phyloP scores from a whole-genome alignment of 1,140 invertebrate species.

The Potamilus streckersoni region DNA sequence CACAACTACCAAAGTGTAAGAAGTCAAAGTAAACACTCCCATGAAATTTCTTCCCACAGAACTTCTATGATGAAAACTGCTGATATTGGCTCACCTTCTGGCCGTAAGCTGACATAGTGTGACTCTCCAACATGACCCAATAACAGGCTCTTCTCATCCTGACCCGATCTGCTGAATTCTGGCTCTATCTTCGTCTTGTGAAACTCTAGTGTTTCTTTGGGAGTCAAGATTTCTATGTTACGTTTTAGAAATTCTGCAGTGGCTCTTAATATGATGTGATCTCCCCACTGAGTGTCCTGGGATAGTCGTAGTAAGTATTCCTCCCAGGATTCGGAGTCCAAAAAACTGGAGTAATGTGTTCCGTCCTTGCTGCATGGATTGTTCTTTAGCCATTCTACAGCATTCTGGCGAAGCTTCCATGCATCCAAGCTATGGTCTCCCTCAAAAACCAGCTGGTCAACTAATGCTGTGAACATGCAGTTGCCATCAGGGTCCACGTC shows the following conservation, averaged over 20 bases:
- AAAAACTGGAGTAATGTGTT: slow-evolving; percentile 26
- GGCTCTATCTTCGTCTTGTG: slow-evolving; percentile 19
- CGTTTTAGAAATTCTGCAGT: slow-evolving; percentile 12
- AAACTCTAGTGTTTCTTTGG: slow-evolving; percentile 16
- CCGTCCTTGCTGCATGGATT: slow-evolving; percentile 30
- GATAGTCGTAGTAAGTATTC: slow-evolving; percentile 24
- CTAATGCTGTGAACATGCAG: slow-evolving; percentile 36
- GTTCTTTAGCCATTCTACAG: slow-evolving; percentile 7
- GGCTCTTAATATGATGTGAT: slow-evolving; percentile 31
- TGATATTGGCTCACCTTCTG: neutral
- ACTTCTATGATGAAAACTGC: too few species aligned
- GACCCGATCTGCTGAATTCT: slow-evolving; percentile 3
- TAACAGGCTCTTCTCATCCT: neutral
- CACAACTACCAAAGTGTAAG: too few species aligned
- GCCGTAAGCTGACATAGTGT: slow-evolving; percentile 33
- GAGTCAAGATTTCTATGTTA: neutral
- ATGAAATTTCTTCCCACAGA: too few species aligned
- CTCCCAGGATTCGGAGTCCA: slow-evolving; percentile 29
- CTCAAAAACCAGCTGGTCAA: slow-evolving; percentile 28
- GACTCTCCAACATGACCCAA: slow-evolving; percentile 35
- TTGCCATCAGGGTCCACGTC: slow-evolving; percentile 35
- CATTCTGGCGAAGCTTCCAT: slow-evolving; percentile 9
- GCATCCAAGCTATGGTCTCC: slow-evolving; percentile 15
- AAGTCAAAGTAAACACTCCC: too few species aligned
- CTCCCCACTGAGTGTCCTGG: slow-evolving; percentile 35